Base-by-base conservation (phyloP, 2,888 invertebrate species). In the Mallateleia sp. region DNA sequence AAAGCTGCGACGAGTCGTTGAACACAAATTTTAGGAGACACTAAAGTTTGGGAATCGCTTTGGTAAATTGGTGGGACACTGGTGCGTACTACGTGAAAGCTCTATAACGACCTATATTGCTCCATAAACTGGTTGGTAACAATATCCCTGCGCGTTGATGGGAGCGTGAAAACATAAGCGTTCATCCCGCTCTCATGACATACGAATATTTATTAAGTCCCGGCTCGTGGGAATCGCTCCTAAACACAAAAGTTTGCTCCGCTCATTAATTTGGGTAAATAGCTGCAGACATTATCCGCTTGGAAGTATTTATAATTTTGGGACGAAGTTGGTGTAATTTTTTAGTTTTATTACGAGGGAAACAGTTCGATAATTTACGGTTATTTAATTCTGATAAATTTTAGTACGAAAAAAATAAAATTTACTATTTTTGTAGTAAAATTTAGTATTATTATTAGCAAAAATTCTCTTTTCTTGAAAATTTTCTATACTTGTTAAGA, bases 111-210 rank as follows among this genome's bases (percentile, higher is more conserved):
- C 28, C 74, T 82, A 67, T 62, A 82, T 82, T 75, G 54, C 82
- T 67, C 47, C 82, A 75, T 82, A 82, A 75, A 82, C 62, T 69
- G 79, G 47, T 82, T 32, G 60, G 62, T 9, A 75, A 82, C 75
- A 75, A 81, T 81, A 64, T 81, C 56, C 38, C 34, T 18, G 58
- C 24, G 20, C 58, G 71, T 54, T 81, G 66, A 81, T 81, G 66
- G 64, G 3, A 50, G 66, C 66, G 72, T 50, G 56, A 72, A 72
- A 81, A 81, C 81, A 72, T 72, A 66, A 72, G 72, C 72, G 58
- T 47, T 62, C 50, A 56, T 72, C 64, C 28, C 66, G 58, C 32
- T 74, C n/a, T 25, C 67, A 50, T 50, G 52, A 81, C 56, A 58
- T n/a, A 47, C 38, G 18, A 67, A 50, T 67, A 74, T 67, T 81